phyloP scores from a whole-genome alignment of 2,113 vertebrate species.

The Eleginops maclovinus region DNA sequence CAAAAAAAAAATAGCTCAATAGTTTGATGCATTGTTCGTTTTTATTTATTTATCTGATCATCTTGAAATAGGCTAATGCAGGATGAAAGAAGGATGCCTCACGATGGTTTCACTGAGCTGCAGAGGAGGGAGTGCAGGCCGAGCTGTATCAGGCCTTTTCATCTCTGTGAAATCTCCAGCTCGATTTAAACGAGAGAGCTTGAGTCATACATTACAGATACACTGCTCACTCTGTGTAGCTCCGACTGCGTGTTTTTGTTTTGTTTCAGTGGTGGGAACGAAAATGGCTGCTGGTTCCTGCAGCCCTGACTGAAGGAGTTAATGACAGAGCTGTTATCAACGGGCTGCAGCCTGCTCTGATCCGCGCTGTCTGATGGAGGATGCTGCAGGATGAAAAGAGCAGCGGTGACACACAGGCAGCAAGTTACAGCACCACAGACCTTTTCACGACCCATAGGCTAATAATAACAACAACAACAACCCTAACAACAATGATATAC shows the following conservation, averaged over 20 bases:
- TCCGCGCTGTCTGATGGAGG: conserved; percentile 73
- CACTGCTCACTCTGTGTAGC: neutral
- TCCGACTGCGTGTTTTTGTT: neutral
- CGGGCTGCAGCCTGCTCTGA: conserved; percentile 78
- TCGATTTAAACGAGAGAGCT: neutral
- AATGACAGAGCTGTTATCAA: conserved; percentile 82
- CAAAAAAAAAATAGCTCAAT: neutral
- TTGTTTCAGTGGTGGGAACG: conserved; percentile 31
- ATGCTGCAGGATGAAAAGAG: conserved; percentile 69
- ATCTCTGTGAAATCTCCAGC: conserved; percentile 15
- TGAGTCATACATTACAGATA: conserved; percentile 5
- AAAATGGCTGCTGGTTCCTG: conserved; percentile 41
- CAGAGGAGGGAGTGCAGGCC: conserved; percentile 11
- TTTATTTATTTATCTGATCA: neutral
- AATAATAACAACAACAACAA: conserved; percentile 4
- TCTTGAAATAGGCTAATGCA: neutral
- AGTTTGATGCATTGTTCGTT: neutral
- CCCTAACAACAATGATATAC: neutral
- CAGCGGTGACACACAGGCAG: conserved; percentile 57
- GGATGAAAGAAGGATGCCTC: neutral
- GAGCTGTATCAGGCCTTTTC: conserved; percentile 33
- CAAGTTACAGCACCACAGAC: conserved; percentile 46
- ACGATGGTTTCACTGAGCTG: neutral
- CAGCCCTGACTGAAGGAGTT: conserved; percentile 72
- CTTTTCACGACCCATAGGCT: conserved; percentile 33